Evolutionary conservation across 2,113 vertebrate genomes (phyloP), one percentile per base, ranked within the genome.

Genomic region (Onychostoma macrolepis): DNA sequence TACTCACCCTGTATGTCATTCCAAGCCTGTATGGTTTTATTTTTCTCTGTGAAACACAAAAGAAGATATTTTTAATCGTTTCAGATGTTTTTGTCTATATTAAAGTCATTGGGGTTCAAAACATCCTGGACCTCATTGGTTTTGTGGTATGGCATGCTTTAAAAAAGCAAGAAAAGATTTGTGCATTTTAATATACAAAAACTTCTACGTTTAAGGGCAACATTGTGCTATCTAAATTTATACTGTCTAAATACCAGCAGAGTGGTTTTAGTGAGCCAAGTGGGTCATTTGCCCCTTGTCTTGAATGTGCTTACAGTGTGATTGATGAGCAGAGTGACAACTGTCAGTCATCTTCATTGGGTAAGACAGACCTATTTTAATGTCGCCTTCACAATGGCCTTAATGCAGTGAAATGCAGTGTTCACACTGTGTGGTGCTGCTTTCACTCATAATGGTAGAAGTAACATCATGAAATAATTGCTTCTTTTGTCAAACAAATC

Each of bases 221-320:
- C 15, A 26, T 81, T 21, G 63, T 43, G 24, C 28, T n/a, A 63
- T 72, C 33, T 21, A 43, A 48, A 36, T 72, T n/a, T 65, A 79
- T 24, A 28, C 36, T 38, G 10, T 26, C 19, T 28, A 79, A 86
- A 74, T 71, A 53, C 48, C 65, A 81, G 26, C 78, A 33, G 48
- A 63, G 21, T 36, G 69, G 10, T 75, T 75, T 86, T 30, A 74
- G 53, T 33, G 15, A 78, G 72, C 72, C 86, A 83, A 83, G 86
- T 87, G 45, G 86, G 86, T 83, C 58, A 84, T 69, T 72, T 77
- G 19, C 2, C 72, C 26, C 58, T 87, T 77, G 79, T 81, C 79
- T 82, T 4, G 26, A 50, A 87, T 82, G 43, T 82, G 53, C 53
- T 76, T 76, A 48, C 13, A 26, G 56, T 50, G 58, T 75, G 53